phyloP scores from a whole-genome alignment of 92 coral and sea anemone genomes.

The Heliopora coerulea region DNA sequence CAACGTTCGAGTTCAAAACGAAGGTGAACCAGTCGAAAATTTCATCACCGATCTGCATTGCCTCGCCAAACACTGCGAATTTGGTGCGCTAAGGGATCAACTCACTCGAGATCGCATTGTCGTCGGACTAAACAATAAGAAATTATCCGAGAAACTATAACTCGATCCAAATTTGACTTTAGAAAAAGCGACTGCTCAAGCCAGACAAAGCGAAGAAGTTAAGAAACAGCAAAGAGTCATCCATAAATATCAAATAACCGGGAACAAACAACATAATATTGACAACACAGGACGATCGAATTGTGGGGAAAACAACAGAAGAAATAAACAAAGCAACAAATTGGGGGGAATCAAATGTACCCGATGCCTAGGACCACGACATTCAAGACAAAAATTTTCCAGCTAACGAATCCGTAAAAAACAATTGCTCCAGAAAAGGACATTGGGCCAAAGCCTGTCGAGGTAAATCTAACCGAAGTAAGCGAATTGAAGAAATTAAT shows the following conservation, averaged over 20 bases:
- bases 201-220: conserved; percentile 25
- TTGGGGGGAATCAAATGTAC: conserved; percentile 3
- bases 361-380: conserved; percentile 31
- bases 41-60: conserved; percentile 12
- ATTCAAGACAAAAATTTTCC: conserved; percentile 10
- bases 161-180: not conserved
- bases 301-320: not conserved
- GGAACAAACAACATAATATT: not conserved
- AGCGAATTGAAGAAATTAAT: not conserved
- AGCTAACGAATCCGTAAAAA: conserved; percentile 7
- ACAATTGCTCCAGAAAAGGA: conserved; percentile 23
- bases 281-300: not conserved
- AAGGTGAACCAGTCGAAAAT: too few species aligned
- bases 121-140: conserved; percentile 10
- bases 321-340: not conserved
- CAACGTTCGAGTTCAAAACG: conserved; percentile 6
- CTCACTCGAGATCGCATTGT: conserved; percentile 20
- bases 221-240: conserved; percentile 28
- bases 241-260: not conserved
- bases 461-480: not conserved
- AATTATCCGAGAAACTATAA: not conserved
- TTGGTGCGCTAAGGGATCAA: conserved; percentile 16
- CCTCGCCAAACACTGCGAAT: conserved; percentile 22
- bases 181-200: conserved; percentile 14
- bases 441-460: conserved; percentile 38